Evolutionary conservation across 1,140 invertebrate genomes (phyloP), one percentile per base, ranked within the genome.

Genomic region (Elysia chlorotica): DNA sequence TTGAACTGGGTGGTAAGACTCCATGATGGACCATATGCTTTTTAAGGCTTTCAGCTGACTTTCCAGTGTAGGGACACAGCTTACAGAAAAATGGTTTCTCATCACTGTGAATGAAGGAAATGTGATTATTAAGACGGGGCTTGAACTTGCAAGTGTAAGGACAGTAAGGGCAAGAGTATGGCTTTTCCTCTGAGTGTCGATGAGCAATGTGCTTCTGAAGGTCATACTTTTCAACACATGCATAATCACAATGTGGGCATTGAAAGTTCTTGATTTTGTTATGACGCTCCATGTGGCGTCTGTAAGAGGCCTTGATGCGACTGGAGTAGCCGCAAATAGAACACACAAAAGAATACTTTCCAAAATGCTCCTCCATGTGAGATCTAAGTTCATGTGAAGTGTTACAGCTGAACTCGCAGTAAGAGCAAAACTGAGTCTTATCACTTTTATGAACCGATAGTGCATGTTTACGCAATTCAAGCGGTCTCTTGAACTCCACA

Each of bases 151-250:
- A 67, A 17, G 30, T 25, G 30, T 67, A 67, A 33, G n/a, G 23
- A 23, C 65, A 67, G 30, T 67, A 67, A 31, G 65, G 65, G 33
- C 65, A 67, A 2, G 65, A 25, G 2, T 54, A 53, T 1, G 65
- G 65, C 21, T 67, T 67, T 19, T 67, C 65, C 28, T 67, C 65
- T 23, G 65, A 67, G 23, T 67, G 65, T 2, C 65, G 35, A 33
- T 67, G 65, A 1, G 36, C 41, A 41, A 54, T 54, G 56, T 67
- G 65, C 21, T 67, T 67, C 48, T 56, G 65, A 2, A 67, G 21
- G 65, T 67, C 65, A 67, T 67, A 67, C n/a, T 67, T 67, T 31
- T 67, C 65, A 14, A 67, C 65, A 54, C 65, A 37, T 38, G 65
- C 35, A 28, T 67, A 67, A 6, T 21, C 25, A 21, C 65, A 67